phyloP scores from a whole-genome alignment of 2,888 invertebrate genomes.

The Meteorus colon region DNA sequence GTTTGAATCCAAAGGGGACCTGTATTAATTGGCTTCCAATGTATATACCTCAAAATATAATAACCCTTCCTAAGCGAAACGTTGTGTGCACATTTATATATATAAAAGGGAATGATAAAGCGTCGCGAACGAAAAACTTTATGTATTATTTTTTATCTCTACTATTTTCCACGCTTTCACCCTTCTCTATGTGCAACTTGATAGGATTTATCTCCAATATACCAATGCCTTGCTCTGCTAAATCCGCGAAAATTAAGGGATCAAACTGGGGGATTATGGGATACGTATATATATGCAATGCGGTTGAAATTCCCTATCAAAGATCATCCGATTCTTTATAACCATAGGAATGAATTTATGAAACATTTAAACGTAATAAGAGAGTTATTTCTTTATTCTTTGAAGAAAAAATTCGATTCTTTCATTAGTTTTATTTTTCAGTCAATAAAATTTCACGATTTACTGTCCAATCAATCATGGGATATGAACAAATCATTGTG shows the following conservation, averaged over 20 bases:
- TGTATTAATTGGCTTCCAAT: slow-evolving; percentile 71
- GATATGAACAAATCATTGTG: too few species aligned
- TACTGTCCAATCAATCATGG: too few species aligned
- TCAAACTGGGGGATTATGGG: slow-evolving; percentile 46
- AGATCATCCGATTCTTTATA: background rate
- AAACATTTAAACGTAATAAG: background rate
- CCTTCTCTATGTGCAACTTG: background rate
- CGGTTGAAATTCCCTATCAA: background rate
- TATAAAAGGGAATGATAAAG: slow-evolving; percentile 21
- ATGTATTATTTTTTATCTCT: background rate
- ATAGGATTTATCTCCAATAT: slow-evolving; percentile 20
- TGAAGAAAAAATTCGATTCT: too few species aligned
- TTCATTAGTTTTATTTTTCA: too few species aligned
- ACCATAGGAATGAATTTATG: background rate
- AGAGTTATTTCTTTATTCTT: background rate
- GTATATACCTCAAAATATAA: slow-evolving; percentile 55
- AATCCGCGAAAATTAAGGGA: slow-evolving; percentile 67
- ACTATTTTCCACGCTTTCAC: slow-evolving; percentile 2
- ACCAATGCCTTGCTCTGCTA: slow-evolving; percentile 33
- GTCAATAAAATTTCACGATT: too few species aligned
- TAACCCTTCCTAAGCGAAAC: slow-evolving; percentile 46
- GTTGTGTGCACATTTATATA: slow-evolving; percentile 35
- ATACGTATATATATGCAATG: background rate
- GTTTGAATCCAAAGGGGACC: slow-evolving; percentile 36
- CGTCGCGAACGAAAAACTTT: background rate